Percentiles rank a stretch among this genome's conserved stretches.
Evolutionary conservation across 2,113 vertebrate species (phyloP).

Genomic region (Ciconia stormi): DNA sequence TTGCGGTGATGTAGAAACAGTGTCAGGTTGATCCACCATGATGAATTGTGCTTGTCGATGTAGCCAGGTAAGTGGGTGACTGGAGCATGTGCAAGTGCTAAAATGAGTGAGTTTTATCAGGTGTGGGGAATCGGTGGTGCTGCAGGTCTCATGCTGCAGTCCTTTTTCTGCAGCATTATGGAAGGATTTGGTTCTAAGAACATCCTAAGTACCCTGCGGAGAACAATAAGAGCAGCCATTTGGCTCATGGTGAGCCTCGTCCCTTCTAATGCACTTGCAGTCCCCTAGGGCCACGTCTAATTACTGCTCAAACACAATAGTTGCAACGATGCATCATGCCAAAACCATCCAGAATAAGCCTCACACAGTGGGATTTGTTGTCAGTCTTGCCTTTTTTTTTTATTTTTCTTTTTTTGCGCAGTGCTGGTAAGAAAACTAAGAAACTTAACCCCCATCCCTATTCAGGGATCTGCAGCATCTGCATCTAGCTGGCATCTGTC

Average conservation of each 20-base stretch:
- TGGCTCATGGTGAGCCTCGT: slow-evolving; percentile 60
- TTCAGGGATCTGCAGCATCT: not conserved
- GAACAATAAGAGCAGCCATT: slow-evolving; percentile 65
- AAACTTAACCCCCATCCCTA: not conserved
- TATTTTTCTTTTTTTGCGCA: not conserved
- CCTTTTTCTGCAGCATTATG: slow-evolving; percentile 60
- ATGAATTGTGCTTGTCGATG: rapidly evolving
- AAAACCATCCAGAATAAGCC: slow-evolving; percentile 55
- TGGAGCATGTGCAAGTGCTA: not conserved
- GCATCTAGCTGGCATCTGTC: not conserved
- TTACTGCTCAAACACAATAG: slow-evolving; percentile 66
- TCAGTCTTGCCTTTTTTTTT: not conserved
- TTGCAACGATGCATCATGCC: slow-evolving; percentile 62
- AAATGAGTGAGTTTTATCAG: not conserved
- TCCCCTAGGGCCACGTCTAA: slow-evolving; percentile 62
- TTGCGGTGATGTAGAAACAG: not conserved
- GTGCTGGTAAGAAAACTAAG: slow-evolving; percentile 11
- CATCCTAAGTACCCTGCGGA: slow-evolving; percentile 64
- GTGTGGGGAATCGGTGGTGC: not conserved
- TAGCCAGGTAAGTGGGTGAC: not conserved
- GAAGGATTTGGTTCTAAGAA: slow-evolving; percentile 63
- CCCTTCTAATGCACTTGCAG: slow-evolving; percentile 66
- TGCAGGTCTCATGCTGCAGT: slow-evolving; percentile 7
- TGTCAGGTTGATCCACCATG: not conserved
- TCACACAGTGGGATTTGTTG: slow-evolving; percentile 41